A percentile compares a stretch with the other conserved stretches of the same genome.
Evolutionary conservation across 2,113 vertebrate genomes (phyloP).

Genomic region (Ciconia maguari): DNA sequence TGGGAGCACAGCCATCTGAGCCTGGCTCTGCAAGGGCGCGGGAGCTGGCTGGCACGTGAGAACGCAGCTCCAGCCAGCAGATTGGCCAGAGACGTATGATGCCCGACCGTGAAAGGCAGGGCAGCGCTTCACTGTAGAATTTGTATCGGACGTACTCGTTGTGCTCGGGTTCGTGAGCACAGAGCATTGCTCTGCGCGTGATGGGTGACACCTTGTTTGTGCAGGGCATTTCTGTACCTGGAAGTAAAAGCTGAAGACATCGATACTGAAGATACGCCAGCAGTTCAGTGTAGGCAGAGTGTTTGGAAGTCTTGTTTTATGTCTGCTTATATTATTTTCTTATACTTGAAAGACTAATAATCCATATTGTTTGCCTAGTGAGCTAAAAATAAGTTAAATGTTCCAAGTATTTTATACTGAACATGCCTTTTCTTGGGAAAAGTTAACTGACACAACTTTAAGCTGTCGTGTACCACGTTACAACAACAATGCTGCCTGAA

Average conservation of each 20-base stretch:
- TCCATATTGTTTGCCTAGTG: neutral
- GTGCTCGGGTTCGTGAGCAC: neutral
- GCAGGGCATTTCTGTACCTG: neutral
- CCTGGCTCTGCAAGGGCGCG: neutral
- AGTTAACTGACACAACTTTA: neutral
- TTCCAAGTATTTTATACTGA: neutral
- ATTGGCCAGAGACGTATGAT: neutral
- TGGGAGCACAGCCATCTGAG: neutral
- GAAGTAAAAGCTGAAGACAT: neutral
- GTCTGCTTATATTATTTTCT: neutral
- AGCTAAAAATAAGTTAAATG: neutral
- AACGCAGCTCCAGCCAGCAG: neutral
- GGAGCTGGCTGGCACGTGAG: neutral
- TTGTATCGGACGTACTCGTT: rapidly evolving
- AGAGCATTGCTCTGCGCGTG: neutral
- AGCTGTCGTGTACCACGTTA: neutral
- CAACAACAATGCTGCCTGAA: neutral
- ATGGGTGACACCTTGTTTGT: neutral
- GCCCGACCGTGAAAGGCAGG: neutral
- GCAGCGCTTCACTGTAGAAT: neutral
- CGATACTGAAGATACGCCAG: neutral
- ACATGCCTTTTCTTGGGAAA: neutral
- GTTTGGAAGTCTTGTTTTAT: neutral
- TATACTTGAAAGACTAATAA: neutral
- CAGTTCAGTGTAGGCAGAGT: neutral